A percentile compares a stretch with the other conserved stretches of the same genome.
These are phyloP conservation scores for Amblyteles armatorius DNA, from an alignment of 2,888 invertebrate genomes.

Conservation along the genomic window DNA sequence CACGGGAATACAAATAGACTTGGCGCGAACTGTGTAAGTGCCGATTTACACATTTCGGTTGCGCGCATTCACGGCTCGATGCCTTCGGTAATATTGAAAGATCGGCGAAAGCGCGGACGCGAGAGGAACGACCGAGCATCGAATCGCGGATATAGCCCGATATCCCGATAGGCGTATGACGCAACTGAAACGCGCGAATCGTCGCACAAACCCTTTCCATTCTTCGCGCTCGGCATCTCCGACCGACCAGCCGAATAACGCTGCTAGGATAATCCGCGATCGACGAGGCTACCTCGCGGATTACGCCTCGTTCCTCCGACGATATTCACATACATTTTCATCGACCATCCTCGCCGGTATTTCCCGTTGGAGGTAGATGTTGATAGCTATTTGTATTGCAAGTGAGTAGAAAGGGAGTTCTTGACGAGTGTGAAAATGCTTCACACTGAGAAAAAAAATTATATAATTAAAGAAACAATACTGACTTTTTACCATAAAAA, in stretches of 20 bases:
- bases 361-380: no score
- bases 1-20: slow-evolving; percentile 22
- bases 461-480: no score
- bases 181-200: slow-evolving; percentile 12
- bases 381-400: no score
- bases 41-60: slow-evolving; percentile 36
- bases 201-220: slow-evolving; percentile 31
- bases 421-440: no score
- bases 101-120: not conserved
- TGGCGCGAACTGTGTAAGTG: slow-evolving; percentile 20
- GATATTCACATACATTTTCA: no score
- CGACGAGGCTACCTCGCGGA: not conserved
- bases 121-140: not conserved
- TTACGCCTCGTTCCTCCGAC: not conserved
- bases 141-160: not conserved
- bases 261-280: slow-evolving; percentile 18
- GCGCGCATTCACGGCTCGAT: not conserved
- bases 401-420: no score
- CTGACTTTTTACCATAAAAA: no score
- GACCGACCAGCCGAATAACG: not conserved
- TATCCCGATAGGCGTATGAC: not conserved
- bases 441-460: no score
- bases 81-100: not conserved
- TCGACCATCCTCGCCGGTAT: no score
- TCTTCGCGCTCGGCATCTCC: slow-evolving; percentile 13